Evolutionary conservation across 2,113 vertebrate genomes (phyloP).

Genomic region (Sinocyclocheilus anophthalmus): DNA sequence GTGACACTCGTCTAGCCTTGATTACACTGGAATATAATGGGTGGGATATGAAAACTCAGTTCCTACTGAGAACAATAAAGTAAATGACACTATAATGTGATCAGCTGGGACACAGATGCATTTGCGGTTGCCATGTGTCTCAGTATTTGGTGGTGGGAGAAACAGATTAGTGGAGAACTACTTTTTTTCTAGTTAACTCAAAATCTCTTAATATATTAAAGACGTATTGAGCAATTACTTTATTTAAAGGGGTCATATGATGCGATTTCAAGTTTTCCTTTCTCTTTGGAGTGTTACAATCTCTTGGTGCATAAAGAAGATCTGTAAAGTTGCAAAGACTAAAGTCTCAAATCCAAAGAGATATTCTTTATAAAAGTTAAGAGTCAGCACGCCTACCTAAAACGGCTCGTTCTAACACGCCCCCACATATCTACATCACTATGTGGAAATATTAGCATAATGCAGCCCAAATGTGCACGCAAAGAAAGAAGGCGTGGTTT

Average conservation of each 20-base stretch:
- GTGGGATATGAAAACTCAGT: constrained; percentile 45
- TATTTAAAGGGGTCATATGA: neutral
- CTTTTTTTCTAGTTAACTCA: neutral
- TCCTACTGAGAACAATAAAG: constrained; percentile 19
- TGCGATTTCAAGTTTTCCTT: too few species aligned
- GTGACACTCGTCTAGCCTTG: constrained; percentile 37
- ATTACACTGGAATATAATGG: constrained; percentile 49
- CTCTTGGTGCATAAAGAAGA: too few species aligned
- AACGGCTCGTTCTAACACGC: too few species aligned
- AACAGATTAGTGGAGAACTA: constrained; percentile 34
- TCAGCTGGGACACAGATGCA: constrained; percentile 39
- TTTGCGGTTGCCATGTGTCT: constrained; percentile 23
- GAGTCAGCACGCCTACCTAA: too few species aligned
- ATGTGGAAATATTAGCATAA: too few species aligned
- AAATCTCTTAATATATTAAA: neutral
- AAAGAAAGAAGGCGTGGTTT: too few species aligned
- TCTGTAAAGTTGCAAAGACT: too few species aligned
- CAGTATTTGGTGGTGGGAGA: constrained; percentile 18
- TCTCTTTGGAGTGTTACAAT: too few species aligned
- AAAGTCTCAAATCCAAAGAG: too few species aligned
- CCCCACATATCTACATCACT: too few species aligned
- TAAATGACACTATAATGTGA: constrained; percentile 47
- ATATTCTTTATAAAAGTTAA: too few species aligned
- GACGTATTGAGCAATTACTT: neutral
- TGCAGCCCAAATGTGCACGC: too few species aligned